These are phyloP conservation scores for Alethe diademata DNA, from an alignment of 2,113 vertebrate genomes.

Conservation along the genomic window DNA sequence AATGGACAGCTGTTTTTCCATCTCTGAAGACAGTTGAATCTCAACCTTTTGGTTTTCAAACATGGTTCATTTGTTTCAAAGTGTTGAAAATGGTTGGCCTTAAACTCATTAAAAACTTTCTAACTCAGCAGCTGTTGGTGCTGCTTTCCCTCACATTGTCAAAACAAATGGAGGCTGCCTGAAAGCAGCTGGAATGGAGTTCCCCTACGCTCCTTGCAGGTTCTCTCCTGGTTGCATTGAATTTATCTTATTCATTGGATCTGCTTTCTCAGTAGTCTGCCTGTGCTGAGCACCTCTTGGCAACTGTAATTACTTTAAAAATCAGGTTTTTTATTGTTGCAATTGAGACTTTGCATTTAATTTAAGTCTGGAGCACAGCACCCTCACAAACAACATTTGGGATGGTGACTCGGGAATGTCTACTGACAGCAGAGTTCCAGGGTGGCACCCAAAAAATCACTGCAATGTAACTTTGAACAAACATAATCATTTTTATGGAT, in stretches of 20 bases:
- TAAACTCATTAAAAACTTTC: background rate
- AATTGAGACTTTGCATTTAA: background rate
- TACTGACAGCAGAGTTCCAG: background rate
- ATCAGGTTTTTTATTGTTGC: background rate
- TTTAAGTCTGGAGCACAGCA: background rate
- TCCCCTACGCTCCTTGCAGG: background rate
- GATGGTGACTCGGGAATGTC: background rate
- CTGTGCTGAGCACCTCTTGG: background rate
- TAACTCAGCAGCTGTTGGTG: background rate
- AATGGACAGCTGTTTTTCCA: background rate
- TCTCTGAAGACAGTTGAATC: background rate
- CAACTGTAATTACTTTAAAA: background rate
- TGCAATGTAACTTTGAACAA: background rate
- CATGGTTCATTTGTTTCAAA: background rate
- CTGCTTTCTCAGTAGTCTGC: background rate
- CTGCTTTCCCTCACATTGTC: background rate
- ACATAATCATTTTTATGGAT: background rate
- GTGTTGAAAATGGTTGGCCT: background rate
- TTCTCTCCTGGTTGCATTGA: background rate
- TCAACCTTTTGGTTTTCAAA: background rate
- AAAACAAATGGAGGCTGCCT: background rate
- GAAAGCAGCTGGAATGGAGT: background rate
- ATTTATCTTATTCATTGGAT: background rate
- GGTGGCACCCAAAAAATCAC: background rate
- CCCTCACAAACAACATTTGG: background rate